phyloP scores from a whole-genome alignment of 2,113 vertebrate species.

The Thymallus thymallus region DNA sequence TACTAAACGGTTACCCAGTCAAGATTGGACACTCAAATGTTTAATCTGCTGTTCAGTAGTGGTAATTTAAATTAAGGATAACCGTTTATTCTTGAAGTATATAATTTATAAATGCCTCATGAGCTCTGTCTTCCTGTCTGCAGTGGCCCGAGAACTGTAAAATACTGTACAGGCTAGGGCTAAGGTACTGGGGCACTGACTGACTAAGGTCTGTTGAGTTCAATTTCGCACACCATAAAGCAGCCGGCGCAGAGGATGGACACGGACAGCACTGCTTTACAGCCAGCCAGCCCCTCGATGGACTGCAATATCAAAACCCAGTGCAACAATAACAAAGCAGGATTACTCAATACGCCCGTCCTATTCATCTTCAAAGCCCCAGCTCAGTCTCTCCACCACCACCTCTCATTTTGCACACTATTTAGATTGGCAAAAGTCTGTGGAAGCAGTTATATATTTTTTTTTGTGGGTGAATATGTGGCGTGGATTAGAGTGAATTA shows the following conservation, averaged over 20 bases:
- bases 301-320: background rate
- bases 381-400: background rate
- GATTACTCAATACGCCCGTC: background rate
- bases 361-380: background rate
- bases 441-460: too few relatives aligned
- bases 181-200: conserved; percentile 2
- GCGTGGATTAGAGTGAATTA: conserved; percentile 14
- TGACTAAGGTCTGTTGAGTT: conserved; percentile 38
- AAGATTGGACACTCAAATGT: too few relatives aligned
- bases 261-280: conserved; percentile 8
- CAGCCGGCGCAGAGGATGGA: conserved; percentile 30
- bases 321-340: background rate
- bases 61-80: background rate
- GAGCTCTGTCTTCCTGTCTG: background rate
- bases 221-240: conserved; percentile 61
- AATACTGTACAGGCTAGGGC: background rate
- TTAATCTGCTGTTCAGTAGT: background rate
- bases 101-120: too few relatives aligned
- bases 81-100: too few relatives aligned
- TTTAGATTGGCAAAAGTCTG: too few relatives aligned
- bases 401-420: too few relatives aligned
- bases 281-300: background rate
- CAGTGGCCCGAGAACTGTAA: background rate
- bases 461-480: too few relatives aligned
- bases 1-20: background rate